These are phyloP conservation scores for Acropora tenuis DNA, from an alignment of 64 coral and sea anemone genomes.

Conservation along the genomic window DNA sequence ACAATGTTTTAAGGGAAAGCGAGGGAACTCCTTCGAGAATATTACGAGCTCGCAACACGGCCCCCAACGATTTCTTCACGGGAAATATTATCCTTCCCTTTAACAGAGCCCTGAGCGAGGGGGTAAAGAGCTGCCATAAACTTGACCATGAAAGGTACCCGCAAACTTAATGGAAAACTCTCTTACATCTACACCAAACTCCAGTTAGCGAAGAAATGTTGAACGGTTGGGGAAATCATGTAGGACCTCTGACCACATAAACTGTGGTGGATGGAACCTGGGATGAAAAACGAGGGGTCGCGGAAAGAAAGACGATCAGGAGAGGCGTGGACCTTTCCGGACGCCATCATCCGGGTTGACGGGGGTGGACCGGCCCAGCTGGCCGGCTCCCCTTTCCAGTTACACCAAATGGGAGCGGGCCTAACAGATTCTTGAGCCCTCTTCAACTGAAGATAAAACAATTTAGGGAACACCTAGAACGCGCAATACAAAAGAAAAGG, in stretches of 20 bases:
- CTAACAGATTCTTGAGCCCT: conserved; percentile 5
- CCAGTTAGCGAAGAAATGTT: too few species aligned
- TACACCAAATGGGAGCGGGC: conserved; percentile 8
- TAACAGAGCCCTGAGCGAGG: too few species aligned
- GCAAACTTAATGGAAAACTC: too few species aligned
- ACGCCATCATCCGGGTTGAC: neutral
- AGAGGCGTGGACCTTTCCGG: neutral
- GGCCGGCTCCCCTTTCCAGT: conserved; percentile 2
- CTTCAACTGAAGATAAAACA: neutral
- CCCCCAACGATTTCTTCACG: too few species aligned
- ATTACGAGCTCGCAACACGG: too few species aligned
- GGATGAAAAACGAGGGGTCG: neutral
- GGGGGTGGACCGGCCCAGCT: conserved; percentile 28
- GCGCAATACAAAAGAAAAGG: neutral
- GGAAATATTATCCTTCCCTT: too few species aligned
- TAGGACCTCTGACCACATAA: neutral
- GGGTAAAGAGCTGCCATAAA: too few species aligned
- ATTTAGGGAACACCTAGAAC: neutral
- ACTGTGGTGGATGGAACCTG: neutral
- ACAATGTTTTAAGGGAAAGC: too few species aligned
- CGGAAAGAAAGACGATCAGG: conserved; percentile 1
- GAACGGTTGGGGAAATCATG: neutral
- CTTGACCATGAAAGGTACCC: too few species aligned
- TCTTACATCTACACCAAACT: too few species aligned
- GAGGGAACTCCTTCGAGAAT: too few species aligned